Percentiles rank a stretch among this genome's conserved stretches.
Evolutionary conservation across 1,140 invertebrate genomes (phyloP).

Genomic region (Phenacoccus solenopsis): DNA sequence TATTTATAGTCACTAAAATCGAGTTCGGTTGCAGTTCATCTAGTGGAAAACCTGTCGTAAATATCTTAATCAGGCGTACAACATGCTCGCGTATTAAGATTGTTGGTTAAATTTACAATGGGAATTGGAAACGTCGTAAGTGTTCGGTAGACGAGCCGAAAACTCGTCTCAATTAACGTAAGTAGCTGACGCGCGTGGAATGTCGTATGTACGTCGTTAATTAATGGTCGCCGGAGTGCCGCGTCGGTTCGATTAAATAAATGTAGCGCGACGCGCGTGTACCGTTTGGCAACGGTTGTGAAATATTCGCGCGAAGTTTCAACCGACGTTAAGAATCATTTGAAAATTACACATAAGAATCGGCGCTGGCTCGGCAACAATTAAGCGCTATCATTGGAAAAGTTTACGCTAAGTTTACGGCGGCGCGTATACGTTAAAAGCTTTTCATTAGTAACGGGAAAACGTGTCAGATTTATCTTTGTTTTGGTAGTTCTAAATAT

Average conservation of each 20-base stretch:
- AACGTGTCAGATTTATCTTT: not conserved
- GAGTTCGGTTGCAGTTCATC: no score
- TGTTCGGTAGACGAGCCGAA: no score
- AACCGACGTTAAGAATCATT: not conserved
- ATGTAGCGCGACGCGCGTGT: not conserved
- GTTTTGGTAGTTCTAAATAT: not conserved
- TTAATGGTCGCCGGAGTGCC: not conserved
- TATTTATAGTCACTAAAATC: no score
- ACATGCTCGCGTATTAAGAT: no score
- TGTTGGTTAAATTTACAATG: no score
- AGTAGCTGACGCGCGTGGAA: no score
- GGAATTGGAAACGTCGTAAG: no score
- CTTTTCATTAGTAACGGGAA: not conserved
- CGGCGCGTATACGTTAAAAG: no score
- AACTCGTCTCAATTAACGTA: no score
- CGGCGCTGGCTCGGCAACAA: not conserved
- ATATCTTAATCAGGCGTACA: no score
- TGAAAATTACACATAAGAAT: not conserved
- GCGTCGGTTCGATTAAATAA: not conserved
- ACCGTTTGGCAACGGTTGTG: not conserved
- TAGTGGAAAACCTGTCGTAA: no score
- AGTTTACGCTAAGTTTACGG: slow-evolving; percentile 3
- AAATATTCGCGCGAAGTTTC: not conserved
- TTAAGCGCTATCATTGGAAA: not conserved
- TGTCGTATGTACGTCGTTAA: no score